A percentile compares a stretch with the other conserved stretches of the same genome.
These are phyloP conservation scores for Cybosia mesomella DNA, from an alignment of 2,888 invertebrate genomes.

Conservation along the genomic window DNA sequence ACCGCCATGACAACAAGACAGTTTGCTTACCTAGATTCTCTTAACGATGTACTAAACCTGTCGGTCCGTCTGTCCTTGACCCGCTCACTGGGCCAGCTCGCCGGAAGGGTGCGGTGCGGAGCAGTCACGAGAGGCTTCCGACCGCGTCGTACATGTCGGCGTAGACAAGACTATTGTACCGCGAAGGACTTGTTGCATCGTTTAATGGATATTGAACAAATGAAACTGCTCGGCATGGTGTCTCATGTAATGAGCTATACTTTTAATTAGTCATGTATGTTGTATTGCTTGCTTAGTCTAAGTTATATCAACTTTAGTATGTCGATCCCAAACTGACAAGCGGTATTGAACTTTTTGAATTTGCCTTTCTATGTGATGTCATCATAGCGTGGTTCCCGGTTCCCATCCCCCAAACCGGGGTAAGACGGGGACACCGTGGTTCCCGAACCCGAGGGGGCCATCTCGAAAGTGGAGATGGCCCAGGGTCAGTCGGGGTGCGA, in stretches of 20 bases:
- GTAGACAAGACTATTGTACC: slow-evolving; percentile 15
- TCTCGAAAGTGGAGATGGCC: too few species aligned
- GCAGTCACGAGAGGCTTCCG: slow-evolving; percentile 26
- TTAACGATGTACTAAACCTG: slow-evolving; percentile 18
- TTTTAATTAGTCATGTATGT: neutral
- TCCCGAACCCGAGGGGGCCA: too few species aligned
- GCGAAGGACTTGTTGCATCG: slow-evolving; percentile 41
- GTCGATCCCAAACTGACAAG: too few species aligned
- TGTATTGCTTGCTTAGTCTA: too few species aligned
- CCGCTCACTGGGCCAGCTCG: slow-evolving; percentile 12
- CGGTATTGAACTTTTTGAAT: too few species aligned
- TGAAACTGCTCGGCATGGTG: neutral
- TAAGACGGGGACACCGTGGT: too few species aligned
- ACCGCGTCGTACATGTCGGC: slow-evolving; percentile 37
- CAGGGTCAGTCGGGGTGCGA: too few species aligned
- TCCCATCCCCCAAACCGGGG: too few species aligned
- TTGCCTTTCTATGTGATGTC: too few species aligned
- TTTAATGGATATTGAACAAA: slow-evolving; percentile 5
- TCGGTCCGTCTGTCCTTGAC: slow-evolving; percentile 40
- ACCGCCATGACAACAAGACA: slow-evolving; percentile 12
- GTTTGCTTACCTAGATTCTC: slow-evolving; percentile 24
- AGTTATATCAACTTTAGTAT: too few species aligned
- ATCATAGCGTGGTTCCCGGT: too few species aligned
- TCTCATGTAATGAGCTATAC: neutral
- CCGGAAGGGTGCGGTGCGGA: slow-evolving; percentile 31